Evolutionary conservation across 2,888 invertebrate genomes (phyloP), one percentile per base, ranked within the genome.

Genomic region (Melitaea athalia): DNA sequence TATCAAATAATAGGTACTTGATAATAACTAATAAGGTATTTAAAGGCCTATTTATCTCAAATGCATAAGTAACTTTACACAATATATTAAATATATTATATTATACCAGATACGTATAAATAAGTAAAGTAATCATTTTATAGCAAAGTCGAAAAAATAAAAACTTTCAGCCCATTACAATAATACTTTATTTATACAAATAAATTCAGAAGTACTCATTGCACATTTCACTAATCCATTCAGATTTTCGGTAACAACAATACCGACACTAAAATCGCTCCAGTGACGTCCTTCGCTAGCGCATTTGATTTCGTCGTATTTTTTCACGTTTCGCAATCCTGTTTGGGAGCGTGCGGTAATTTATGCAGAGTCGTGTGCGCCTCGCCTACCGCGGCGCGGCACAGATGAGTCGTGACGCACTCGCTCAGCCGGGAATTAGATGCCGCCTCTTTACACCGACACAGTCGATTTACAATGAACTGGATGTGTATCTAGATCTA

Each of bases 281-380:
- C 55, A 55, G 66, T 38, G 38, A n/a, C 61, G 47, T 31, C 43
- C 52, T 52, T 49, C 38, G n/a, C 33, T 38, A 55, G 55, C 14
- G 59, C 33, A 53, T 45, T 8, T 52, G 43, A 24, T 42, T 57
- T 57, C 57, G 15, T 57, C 42, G 53, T 55, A 55, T 61, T 60
- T 55, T 61, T 61, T 61, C 50, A 61, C 11, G 24, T 67, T 67
- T 67, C 38, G 66, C 66, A 62, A 67, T 62, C 66, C 66, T 67
- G 80, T 83, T 83, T 50, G 42, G 42, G 63, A 67, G 67, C 61
- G 69, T 82, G 79, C 79, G 81, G 80, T 87, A 88, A 88, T 88
- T 86, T 88, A 89, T 89, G 85, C 88, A 78, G 77, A 79, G 79
- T 88, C 88, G 89, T 88, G 88, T 84, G 77, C 77, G 81, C 79